Conservation (phyloP, 1,140 invertebrate genomes). For the Achatina immaculata region DNA sequence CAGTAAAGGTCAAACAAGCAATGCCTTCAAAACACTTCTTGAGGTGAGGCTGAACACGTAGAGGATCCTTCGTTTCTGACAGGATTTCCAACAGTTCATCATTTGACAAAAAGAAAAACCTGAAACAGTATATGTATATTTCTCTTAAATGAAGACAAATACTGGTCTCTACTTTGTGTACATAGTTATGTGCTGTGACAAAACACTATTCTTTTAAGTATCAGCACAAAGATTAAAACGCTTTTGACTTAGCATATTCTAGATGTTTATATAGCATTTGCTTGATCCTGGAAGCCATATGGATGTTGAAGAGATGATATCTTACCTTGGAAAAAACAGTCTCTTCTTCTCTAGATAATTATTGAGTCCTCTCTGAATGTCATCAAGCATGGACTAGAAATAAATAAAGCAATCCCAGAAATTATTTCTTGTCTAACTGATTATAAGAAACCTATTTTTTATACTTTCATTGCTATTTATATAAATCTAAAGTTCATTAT, state of each 20-base stretch:
- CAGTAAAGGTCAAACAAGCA: constrained; percentile 72
- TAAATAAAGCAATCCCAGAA: constrained; percentile 28
- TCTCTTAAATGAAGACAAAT: too few relatives aligned
- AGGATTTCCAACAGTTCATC: constrained; percentile 75
- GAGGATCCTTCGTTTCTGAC: constrained; percentile 72
- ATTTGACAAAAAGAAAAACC: constrained; percentile 74
- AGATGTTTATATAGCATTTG: too few relatives aligned
- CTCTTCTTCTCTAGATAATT: constrained; percentile 71
- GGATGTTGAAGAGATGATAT: too few relatives aligned
- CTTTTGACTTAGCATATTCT: too few relatives aligned
- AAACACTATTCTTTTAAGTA: too few relatives aligned
- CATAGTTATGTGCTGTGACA: too few relatives aligned
- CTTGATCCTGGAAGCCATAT: too few relatives aligned
- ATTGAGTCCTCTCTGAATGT: constrained; percentile 71
- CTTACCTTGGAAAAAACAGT: constrained; percentile 74
- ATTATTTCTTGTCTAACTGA: background rate
- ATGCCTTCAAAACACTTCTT: constrained; percentile 78
- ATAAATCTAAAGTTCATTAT: too few relatives aligned
- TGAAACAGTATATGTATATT: constrained; percentile 41
- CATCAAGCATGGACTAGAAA: constrained; percentile 73
- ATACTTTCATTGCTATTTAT: too few relatives aligned
- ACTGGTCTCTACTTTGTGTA: too few relatives aligned
- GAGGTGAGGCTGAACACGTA: constrained; percentile 73
- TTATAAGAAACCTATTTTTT: too few relatives aligned
- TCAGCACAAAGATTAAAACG: background rate